Conservation (phyloP, 2,888 invertebrate genomes). For the Cistogaster globosa region DNA sequence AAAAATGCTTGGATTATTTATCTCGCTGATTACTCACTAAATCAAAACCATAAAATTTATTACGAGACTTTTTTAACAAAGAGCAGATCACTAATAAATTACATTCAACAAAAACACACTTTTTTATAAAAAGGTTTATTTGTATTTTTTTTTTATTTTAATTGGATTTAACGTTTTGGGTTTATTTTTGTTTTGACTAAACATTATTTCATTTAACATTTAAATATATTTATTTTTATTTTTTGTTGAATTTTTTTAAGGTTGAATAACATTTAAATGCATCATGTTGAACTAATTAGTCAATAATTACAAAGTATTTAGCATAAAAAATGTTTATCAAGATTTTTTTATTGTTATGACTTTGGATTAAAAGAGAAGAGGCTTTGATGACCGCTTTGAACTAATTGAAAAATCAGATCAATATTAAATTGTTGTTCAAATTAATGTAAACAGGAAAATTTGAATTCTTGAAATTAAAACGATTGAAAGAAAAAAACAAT, state of each 20-base stretch:
- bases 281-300: conserved; percentile 61
- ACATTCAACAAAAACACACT: too few relatives aligned
- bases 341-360: neutral
- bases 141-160: neutral
- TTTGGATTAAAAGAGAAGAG: neutral
- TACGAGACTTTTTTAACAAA: conserved; percentile 5
- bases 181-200: neutral
- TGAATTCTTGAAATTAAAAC: too few relatives aligned
- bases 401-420: neutral
- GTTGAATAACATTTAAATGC: conserved; percentile 69
- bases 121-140: neutral
- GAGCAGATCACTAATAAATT: neutral
- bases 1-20: neutral
- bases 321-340: conserved; percentile 15
- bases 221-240: conserved; percentile 11
- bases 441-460: too few relatives aligned
- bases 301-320: conserved; percentile 63
- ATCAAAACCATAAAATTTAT: conserved; percentile 24
- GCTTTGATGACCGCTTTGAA: neutral
- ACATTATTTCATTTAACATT: neutral
- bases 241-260: neutral
- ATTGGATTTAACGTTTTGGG: too few relatives aligned
- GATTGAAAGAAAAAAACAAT: too few relatives aligned
- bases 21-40: conserved; percentile 16
- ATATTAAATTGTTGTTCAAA: too few relatives aligned